phyloP scores from a whole-genome alignment of 2,888 invertebrate genomes.

The Terebella lapidaria region DNA sequence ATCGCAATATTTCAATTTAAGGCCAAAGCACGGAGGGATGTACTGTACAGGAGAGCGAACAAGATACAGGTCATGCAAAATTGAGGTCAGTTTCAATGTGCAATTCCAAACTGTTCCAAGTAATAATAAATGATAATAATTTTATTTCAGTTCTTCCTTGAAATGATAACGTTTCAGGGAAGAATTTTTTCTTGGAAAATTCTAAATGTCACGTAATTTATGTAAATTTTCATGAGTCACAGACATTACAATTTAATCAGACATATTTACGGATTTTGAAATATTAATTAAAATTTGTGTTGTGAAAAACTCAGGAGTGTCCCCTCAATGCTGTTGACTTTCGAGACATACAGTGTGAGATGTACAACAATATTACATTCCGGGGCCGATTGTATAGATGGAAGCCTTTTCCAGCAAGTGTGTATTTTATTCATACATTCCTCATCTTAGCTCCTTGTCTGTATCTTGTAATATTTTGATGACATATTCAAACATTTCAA shows the following conservation, averaged over 20 bases:
- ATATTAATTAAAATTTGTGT: background rate
- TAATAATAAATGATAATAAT: too few relatives aligned
- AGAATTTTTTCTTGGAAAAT: background rate
- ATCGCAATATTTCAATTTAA: too few relatives aligned
- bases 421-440: slow-evolving; percentile 22
- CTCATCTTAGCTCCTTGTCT: background rate
- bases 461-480: too few relatives aligned
- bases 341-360: slow-evolving; percentile 82
- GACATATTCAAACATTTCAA: too few relatives aligned
- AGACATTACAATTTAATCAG: too few relatives aligned
- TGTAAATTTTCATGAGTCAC: too few relatives aligned
- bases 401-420: slow-evolving; percentile 55
- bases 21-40: slow-evolving; percentile 44
- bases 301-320: slow-evolving; percentile 59
- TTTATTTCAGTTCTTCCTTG: too few relatives aligned
- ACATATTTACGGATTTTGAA: background rate
- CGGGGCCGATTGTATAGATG: slow-evolving; percentile 76
- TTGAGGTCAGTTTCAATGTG: slow-evolving; percentile 23
- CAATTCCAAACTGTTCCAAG: too few relatives aligned
- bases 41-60: slow-evolving; percentile 46
- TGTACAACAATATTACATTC: slow-evolving; percentile 74
- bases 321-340: slow-evolving; percentile 74
- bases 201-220: background rate
- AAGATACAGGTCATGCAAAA: slow-evolving; percentile 42
- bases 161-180: too few relatives aligned